Evolutionary conservation across 2,113 vertebrate species (phyloP).

Genomic region (Mesembrinibis cayennensis): DNA sequence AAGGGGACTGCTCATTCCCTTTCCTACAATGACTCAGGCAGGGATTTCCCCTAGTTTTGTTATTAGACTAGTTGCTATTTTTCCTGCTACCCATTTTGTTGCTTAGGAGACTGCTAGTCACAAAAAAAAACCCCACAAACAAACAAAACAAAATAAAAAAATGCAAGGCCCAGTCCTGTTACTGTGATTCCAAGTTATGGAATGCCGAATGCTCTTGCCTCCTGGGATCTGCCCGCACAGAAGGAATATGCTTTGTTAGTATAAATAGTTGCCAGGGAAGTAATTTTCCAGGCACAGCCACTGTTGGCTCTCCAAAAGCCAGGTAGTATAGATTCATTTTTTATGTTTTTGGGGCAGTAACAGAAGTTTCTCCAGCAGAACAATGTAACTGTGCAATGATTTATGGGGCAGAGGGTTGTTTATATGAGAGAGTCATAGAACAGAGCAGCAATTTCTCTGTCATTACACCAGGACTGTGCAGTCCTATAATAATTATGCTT

Average conservation of each 20-base stretch:
- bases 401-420: not conserved
- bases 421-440: not conserved
- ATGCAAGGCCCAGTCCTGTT: not conserved
- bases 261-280: not conserved
- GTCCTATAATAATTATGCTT: not conserved
- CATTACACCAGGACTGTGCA: not conserved
- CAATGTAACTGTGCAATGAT: not conserved
- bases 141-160: not conserved
- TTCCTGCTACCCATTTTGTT: not conserved
- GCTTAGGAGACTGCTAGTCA: slow-evolving; percentile 24
- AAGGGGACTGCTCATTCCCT: slow-evolving; percentile 9
- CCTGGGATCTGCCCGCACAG: not conserved
- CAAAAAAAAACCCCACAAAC: not conserved
- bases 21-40: slow-evolving; percentile 20
- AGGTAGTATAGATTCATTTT: not conserved
- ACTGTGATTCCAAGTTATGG: not conserved
- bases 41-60: slow-evolving; percentile 45
- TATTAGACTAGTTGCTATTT: slow-evolving; percentile 45
- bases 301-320: not conserved
- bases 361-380: not conserved
- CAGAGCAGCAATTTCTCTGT: not conserved
- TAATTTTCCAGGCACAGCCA: not conserved
- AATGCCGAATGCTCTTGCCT: not conserved
- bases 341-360: not conserved
- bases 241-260: not conserved